Percentiles rank a stretch among this genome's conserved stretches.
Conservation (phyloP, 2,113 vertebrate genomes). For the Pelmatolapia mariae region DNA sequence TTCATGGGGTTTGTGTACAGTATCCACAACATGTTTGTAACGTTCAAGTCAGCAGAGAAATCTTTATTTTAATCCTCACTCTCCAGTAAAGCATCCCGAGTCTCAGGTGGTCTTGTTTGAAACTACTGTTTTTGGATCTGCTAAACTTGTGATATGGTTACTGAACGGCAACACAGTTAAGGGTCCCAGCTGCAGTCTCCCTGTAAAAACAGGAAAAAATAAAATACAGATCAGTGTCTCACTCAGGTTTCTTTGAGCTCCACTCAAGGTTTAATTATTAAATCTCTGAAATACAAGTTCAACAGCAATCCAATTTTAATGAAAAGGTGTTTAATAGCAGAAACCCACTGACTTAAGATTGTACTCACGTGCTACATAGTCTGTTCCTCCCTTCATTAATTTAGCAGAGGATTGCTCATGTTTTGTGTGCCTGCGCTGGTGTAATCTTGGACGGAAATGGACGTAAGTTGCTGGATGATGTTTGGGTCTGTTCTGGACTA, state of each 20-base stretch:
- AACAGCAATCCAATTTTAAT: not conserved
- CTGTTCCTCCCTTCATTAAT: not conserved
- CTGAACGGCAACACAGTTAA: conserved; percentile 10
- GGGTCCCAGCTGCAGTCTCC: conserved; percentile 37
- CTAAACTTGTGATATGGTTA: not conserved
- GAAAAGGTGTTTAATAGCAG: not conserved
- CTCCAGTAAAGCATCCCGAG: not conserved
- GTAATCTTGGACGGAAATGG: not conserved
- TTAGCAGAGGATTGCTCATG: not conserved
- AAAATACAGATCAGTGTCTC: not conserved
- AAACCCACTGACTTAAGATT: not conserved
- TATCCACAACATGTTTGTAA: not conserved
- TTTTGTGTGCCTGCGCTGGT: not conserved
- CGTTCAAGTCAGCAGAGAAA: not conserved
- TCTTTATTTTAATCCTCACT: not conserved
- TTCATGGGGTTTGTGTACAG: not conserved
- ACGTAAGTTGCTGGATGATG: not conserved
- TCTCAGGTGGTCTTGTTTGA: not conserved
- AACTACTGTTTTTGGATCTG: not conserved
- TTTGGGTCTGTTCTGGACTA: not conserved
- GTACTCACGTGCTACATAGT: not conserved
- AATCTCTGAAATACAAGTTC: not conserved
- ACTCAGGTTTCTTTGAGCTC: not conserved
- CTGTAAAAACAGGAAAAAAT: conserved; percentile 4
- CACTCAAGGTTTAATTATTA: not conserved